phyloP scores from a whole-genome alignment of 1,140 invertebrate species.

The Papilio dardanus region DNA sequence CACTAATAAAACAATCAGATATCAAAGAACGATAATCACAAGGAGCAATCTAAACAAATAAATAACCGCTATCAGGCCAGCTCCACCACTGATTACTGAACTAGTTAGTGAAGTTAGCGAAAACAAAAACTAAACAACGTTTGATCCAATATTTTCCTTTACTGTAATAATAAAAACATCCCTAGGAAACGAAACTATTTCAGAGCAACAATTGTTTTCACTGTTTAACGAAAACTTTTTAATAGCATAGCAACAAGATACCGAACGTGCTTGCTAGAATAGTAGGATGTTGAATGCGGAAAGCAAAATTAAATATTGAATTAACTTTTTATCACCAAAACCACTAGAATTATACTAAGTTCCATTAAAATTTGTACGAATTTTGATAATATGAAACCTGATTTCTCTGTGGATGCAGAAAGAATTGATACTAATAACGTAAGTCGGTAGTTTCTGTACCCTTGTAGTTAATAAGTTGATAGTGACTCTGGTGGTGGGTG shows the following conservation, averaged over 20 bases:
- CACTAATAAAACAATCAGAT: slow-evolving; percentile 16
- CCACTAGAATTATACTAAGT: no score
- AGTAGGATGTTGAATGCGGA: no score
- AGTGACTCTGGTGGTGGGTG: neutral
- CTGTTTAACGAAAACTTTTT: no score
- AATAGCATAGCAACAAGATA: no score
- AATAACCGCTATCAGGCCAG: slow-evolving; percentile 9
- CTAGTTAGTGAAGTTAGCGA: slow-evolving; percentile 21
- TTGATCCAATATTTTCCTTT: slow-evolving; percentile 11
- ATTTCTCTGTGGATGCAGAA: neutral
- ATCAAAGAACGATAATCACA: slow-evolving; percentile 14
- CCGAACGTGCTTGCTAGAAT: no score
- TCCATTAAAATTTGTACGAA: no score
- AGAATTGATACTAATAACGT: no score
- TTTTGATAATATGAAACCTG: neutral
- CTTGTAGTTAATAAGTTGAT: neutral
- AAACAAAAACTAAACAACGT: slow-evolving; percentile 6
- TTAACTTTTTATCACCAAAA: no score
- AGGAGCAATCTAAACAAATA: slow-evolving; percentile 20
- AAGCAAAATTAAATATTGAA: no score
- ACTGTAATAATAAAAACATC: slow-evolving; percentile 23
- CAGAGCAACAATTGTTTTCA: neutral
- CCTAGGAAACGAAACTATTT: slow-evolving; percentile 27
- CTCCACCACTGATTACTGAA: slow-evolving; percentile 14
- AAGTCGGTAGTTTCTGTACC: no score